Conservation (phyloP, 2,113 vertebrate species). For the Lipophrys pholis region DNA sequence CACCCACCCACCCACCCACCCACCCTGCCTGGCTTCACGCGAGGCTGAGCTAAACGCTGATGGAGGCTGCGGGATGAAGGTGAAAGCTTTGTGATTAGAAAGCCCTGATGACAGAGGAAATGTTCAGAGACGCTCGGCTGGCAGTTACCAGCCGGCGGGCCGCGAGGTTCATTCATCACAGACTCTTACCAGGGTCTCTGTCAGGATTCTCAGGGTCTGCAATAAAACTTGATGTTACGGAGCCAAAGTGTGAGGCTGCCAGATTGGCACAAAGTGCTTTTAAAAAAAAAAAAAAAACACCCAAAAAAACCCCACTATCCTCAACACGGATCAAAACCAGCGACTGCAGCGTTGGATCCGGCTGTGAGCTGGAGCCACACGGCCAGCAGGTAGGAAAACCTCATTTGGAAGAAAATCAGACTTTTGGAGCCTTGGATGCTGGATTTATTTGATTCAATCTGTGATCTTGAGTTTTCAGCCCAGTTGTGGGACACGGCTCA, state of each 20-base stretch:
- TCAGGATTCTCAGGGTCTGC: slow-evolving; percentile 61
- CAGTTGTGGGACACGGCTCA: too few relatives aligned
- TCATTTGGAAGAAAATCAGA: too few relatives aligned
- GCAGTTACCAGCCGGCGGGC: slow-evolving; percentile 57
- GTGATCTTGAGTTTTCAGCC: too few relatives aligned
- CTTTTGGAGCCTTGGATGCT: too few relatives aligned
- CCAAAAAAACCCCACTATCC: too few relatives aligned
- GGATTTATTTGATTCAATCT: too few relatives aligned
- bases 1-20: slow-evolving; percentile 19
- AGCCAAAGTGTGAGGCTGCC: slow-evolving; percentile 48
- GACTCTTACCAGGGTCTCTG: slow-evolving; percentile 60
- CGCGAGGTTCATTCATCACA: slow-evolving; percentile 63
- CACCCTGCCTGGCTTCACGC: slow-evolving; percentile 29
- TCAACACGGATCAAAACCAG: slow-evolving; percentile 12
- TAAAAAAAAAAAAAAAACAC: too few relatives aligned
- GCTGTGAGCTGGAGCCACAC: slow-evolving; percentile 13
- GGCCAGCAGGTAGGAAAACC: slow-evolving; percentile 14
- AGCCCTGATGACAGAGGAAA: slow-evolving; percentile 69
- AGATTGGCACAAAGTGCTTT: slow-evolving; percentile 28
- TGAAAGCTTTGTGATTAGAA: slow-evolving; percentile 73
- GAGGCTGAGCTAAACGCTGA: slow-evolving; percentile 60
- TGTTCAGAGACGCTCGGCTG: slow-evolving; percentile 64
- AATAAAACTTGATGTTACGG: slow-evolving; percentile 53
- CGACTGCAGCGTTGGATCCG: slow-evolving; percentile 24
- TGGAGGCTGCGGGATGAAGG: slow-evolving; percentile 68